These are phyloP conservation scores for Hydrolagus colliei DNA, from an alignment of 2,797 vertebrate species.

Conservation along the genomic window DNA sequence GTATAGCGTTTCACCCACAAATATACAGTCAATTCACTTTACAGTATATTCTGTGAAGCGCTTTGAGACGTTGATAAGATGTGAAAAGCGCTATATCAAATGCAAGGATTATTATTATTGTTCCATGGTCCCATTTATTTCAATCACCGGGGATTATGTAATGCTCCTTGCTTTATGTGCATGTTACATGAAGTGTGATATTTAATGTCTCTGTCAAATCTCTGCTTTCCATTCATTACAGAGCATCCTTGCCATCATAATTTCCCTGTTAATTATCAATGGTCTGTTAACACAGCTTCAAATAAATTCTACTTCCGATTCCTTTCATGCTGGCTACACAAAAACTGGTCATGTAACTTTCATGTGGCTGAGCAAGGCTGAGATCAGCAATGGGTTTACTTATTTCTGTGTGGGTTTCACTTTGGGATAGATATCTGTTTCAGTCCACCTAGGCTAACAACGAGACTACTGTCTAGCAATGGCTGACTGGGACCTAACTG, in stretches of 20 bases:
- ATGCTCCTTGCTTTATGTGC: no score
- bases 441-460: constrained; percentile 9
- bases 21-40: no score
- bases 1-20: no score
- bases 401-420: neutral
- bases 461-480: neutral
- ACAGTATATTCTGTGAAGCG: no score
- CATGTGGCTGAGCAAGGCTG: neutral
- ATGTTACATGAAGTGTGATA: neutral
- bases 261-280: neutral
- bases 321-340: neutral
- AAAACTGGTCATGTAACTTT: neutral
- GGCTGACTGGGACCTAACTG: neutral
- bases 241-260: neutral
- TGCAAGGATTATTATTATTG: no score
- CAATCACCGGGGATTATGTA: no score
- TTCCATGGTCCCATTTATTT: no score
- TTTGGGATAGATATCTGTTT: neutral
- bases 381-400: neutral
- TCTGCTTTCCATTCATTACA: neutral
- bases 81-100: no score
- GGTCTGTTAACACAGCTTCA: neutral
- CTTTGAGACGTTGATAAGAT: no score
- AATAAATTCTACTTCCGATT: neutral
- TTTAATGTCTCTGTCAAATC: neutral